Conservation (phyloP, 2,797 vertebrate genomes). For the Rhinichthys osculus region DNA sequence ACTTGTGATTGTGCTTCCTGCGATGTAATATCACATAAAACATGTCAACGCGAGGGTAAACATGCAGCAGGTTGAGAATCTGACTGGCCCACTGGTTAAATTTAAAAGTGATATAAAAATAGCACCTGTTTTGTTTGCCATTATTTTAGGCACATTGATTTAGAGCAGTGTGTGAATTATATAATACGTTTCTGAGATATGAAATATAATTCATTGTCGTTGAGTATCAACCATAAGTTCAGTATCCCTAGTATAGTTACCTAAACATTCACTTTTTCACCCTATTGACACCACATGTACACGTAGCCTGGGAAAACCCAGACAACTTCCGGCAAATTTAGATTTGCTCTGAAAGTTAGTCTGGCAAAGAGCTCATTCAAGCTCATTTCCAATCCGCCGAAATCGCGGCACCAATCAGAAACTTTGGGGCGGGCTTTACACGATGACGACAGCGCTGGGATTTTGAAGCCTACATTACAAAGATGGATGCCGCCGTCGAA, state of each 20-base stretch:
- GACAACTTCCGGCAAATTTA: too few relatives aligned
- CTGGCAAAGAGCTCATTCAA: too few relatives aligned
- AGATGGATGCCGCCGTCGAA: too few relatives aligned
- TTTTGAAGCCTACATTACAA: too few relatives aligned
- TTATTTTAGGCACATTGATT: background rate
- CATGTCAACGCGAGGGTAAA: background rate
- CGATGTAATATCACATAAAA: slow-evolving; percentile 25
- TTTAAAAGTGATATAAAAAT: background rate
- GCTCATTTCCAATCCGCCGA: too few relatives aligned
- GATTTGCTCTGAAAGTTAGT: too few relatives aligned
- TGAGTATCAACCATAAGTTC: background rate
- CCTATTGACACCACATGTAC: background rate
- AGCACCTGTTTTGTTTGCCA: background rate
- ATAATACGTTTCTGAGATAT: background rate
- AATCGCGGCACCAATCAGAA: too few relatives aligned
- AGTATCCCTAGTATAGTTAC: background rate
- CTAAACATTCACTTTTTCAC: background rate
- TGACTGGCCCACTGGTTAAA: background rate
- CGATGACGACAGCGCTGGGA: too few relatives aligned
- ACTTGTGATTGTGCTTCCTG: slow-evolving; percentile 12
- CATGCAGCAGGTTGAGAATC: background rate
- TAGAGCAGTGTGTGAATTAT: background rate
- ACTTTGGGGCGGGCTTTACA: too few relatives aligned
- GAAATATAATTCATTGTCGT: too few relatives aligned
- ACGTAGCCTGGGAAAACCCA: too few relatives aligned